Base-by-base conservation (phyloP, 2,888 invertebrate species). In the Mesorhabditis belari region DNA sequence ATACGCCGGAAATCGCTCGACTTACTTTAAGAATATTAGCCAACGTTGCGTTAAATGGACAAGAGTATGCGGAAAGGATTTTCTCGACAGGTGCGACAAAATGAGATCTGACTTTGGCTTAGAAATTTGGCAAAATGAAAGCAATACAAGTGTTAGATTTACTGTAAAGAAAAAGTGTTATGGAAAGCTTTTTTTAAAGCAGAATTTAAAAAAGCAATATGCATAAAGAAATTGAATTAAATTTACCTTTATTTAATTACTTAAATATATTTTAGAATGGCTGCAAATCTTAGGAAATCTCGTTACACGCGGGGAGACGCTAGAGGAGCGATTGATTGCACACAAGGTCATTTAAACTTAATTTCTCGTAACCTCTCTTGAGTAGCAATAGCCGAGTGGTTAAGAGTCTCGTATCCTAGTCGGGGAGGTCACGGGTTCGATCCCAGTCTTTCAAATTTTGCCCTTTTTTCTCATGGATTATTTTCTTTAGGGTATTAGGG, bases 21-120 rank as follows among this genome's bases (percentile, higher is more conserved):
- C 52, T 70, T 4, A 59, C 64, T 3, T 53, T 76, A n/a, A 73
- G 76, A 63, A 74, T 73, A 4, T 62, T 77, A n/a, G 64, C 77
- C 17, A 77, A 77, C 58, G 64, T 77, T 17, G 72, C 70, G 23
- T 56, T 58, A 19, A 61, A 66, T 3, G 65, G 66, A 35, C 61
- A 61, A 17, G 64, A 67, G 44, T 74, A 70, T 57, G 77, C 77
- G 2, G 64, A 64, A 26, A 58, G 62, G 3, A 66, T 77, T 56
- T 61, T 70, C 12, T 54, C 63, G 12, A 17, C 44, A 35, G 44
- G 44, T 35, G n/a, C 12, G n/a, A 35, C n/a, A n/a, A n/a, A n/a
- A n/a, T n/a, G n/a, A n/a, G n/a, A n/a, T n/a, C n/a, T n/a, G n/a
- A n/a, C n/a, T n/a, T n/a, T n/a, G n/a, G n/a, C n/a, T n/a, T n/a